Evolutionary conservation across 2,888 invertebrate species (phyloP).

Genomic region (Eilema griseolum): DNA sequence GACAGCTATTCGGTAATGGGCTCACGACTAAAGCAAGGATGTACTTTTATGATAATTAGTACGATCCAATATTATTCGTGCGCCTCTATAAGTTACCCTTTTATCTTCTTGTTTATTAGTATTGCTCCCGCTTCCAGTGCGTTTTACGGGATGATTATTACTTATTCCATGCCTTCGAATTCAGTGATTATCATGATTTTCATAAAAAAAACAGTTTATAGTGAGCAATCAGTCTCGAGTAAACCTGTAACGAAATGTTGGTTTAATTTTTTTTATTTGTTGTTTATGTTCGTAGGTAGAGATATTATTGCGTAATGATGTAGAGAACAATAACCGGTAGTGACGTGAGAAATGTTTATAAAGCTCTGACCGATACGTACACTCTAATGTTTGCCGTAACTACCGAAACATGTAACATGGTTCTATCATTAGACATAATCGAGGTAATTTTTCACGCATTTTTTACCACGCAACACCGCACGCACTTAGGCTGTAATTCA

Average conservation of each 20-base stretch:
- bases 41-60: slow-evolving; percentile 84
- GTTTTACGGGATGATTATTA: slow-evolving; percentile 70
- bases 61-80: slow-evolving; percentile 79
- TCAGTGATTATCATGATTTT: slow-evolving; percentile 44
- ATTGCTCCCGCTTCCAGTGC: slow-evolving; percentile 70
- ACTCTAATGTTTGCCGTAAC: slow-evolving; percentile 62
- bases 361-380: slow-evolving; percentile 62
- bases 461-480: slow-evolving; percentile 73
- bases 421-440: slow-evolving; percentile 76
- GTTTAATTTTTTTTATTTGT: slow-evolving; percentile 28
- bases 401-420: slow-evolving; percentile 70
- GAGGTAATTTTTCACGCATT: slow-evolving; percentile 81
- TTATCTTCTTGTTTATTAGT: slow-evolving; percentile 80
- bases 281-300: slow-evolving; percentile 30
- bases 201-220: slow-evolving; percentile 36
- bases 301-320: slow-evolving; percentile 46
- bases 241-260: slow-evolving; percentile 16
- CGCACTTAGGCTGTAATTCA: slow-evolving; percentile 73
- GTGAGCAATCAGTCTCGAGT: slow-evolving; percentile 28
- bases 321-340: slow-evolving; percentile 52
- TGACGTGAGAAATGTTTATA: slow-evolving; percentile 60
- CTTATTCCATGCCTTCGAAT: slow-evolving; percentile 59
- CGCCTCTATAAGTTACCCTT: slow-evolving; percentile 73
- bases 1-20: slow-evolving; percentile 82
- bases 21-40: slow-evolving; percentile 71